These are phyloP conservation scores for Palythoa heliodiscus DNA, from an alignment of 92 coral and sea anemone species.

Conservation along the genomic window DNA sequence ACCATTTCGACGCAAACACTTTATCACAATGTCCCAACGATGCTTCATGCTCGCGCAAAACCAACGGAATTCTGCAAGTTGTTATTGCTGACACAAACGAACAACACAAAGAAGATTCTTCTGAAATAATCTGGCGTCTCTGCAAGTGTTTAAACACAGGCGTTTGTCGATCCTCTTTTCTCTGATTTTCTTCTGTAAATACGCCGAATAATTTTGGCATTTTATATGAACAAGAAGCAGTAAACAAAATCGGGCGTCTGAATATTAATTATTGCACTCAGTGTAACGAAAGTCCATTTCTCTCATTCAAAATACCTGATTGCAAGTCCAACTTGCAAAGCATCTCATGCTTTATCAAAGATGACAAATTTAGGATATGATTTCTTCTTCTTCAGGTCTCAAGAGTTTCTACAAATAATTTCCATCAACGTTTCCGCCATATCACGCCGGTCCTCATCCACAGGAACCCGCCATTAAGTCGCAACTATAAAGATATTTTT, in stretches of 20 bases:
- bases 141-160: slow-evolving; percentile 63
- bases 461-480: neutral
- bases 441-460: neutral
- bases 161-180: slow-evolving; percentile 33
- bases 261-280: neutral
- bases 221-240: neutral
- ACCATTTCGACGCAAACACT: slow-evolving; percentile 96
- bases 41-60: slow-evolving; percentile 63
- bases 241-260: neutral
- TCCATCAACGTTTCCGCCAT: slow-evolving; percentile 17
- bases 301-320: neutral
- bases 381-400: neutral
- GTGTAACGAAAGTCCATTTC: neutral
- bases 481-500: neutral
- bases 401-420: neutral
- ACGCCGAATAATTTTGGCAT: slow-evolving; percentile 25
- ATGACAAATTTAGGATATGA: neutral
- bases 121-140: slow-evolving; percentile 51
- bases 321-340: neutral
- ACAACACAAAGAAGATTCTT: slow-evolving; percentile 37
- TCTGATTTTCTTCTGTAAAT: slow-evolving; percentile 11
- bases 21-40: slow-evolving; percentile 76
- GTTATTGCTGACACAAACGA: slow-evolving; percentile 53
- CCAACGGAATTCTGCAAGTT: slow-evolving; percentile 62
- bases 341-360: neutral